Conservation (phyloP, 2,113 vertebrate species). For the Forbesichthys papilliferus region DNA sequence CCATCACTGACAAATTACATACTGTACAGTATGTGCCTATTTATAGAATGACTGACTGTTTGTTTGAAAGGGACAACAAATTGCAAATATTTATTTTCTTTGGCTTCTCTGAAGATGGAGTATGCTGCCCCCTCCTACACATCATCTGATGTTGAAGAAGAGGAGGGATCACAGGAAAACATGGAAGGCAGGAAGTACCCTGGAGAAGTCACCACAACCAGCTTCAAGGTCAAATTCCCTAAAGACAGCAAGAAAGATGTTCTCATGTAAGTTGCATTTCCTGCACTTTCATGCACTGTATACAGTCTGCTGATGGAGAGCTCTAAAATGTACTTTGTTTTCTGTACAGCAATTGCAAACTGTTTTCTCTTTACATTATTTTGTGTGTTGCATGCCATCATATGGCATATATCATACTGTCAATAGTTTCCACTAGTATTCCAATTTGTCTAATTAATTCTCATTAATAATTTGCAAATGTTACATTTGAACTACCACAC, state of each 20-base stretch:
- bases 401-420: too few species aligned
- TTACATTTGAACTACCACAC: too few species aligned
- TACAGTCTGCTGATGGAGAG: too few species aligned
- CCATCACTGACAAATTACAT: neutral
- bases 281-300: neutral
- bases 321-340: too few species aligned
- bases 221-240: conserved; percentile 94
- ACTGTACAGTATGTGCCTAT: too few species aligned
- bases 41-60: too few species aligned
- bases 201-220: conserved; percentile 92
- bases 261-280: conserved; percentile 86
- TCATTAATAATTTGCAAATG: too few species aligned
- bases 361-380: too few species aligned
- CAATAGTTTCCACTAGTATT: too few species aligned
- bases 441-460: too few species aligned
- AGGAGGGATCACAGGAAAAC: conserved; percentile 86
- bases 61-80: neutral
- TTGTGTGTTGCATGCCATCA: too few species aligned
- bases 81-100: neutral
- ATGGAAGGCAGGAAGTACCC: conserved; percentile 94
- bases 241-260: conserved; percentile 98
- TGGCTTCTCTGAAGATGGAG: conserved; percentile 78
- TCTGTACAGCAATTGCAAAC: too few species aligned
- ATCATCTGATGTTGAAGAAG: conserved; percentile 94
- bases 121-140: conserved; percentile 88